Percentiles rank a stretch among this genome's conserved stretches.
These are phyloP conservation scores for Ondatra zibethicus DNA, from an alignment of 2,113 vertebrate genomes.

Conservation along the genomic window DNA sequence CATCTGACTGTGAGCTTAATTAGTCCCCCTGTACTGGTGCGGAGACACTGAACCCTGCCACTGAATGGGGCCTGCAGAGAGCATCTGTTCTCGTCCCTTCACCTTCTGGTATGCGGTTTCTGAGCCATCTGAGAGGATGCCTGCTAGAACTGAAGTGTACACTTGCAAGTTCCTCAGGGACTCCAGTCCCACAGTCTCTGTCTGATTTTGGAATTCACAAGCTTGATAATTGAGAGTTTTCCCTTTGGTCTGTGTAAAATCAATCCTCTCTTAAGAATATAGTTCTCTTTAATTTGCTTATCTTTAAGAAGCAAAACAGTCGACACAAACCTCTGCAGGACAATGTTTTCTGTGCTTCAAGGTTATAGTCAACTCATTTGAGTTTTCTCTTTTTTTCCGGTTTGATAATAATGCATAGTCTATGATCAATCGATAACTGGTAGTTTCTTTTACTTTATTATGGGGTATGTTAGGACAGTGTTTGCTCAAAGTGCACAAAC, in stretches of 20 bases:
- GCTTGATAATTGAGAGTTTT: not conserved
- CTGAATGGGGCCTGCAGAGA: slow-evolving; percentile 51
- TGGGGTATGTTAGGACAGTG: slow-evolving; percentile 4
- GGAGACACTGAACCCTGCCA: slow-evolving; percentile 33
- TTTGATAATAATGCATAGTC: not conserved
- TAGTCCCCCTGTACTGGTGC: slow-evolving; percentile 15
- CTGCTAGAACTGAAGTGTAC: slow-evolving; percentile 22
- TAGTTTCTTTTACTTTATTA: slow-evolving; percentile 13
- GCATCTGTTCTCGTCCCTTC: slow-evolving; percentile 53
- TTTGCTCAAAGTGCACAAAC: not conserved
- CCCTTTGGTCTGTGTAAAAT: slow-evolving; percentile 15
- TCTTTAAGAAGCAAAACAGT: slow-evolving; percentile 32
- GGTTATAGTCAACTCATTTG: slow-evolving; percentile 24
- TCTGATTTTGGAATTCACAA: slow-evolving; percentile 25
- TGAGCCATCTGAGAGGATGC: slow-evolving; percentile 10
- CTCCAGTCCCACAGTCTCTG: not conserved
- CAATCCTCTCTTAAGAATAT: slow-evolving; percentile 34
- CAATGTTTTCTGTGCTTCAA: slow-evolving; percentile 40
- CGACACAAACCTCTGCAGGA: slow-evolving; percentile 13
- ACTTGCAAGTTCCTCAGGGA: slow-evolving; percentile 11
- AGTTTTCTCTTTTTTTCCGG: not conserved
- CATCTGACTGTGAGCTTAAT: slow-evolving; percentile 70
- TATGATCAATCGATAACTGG: not conserved
- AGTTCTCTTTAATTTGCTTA: slow-evolving; percentile 16
- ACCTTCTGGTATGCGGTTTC: slow-evolving; percentile 63